Percentiles rank a stretch among this genome's conserved stretches.
phyloP scores from a whole-genome alignment of 2,113 vertebrate genomes.

The Pterocles gutturalis region DNA sequence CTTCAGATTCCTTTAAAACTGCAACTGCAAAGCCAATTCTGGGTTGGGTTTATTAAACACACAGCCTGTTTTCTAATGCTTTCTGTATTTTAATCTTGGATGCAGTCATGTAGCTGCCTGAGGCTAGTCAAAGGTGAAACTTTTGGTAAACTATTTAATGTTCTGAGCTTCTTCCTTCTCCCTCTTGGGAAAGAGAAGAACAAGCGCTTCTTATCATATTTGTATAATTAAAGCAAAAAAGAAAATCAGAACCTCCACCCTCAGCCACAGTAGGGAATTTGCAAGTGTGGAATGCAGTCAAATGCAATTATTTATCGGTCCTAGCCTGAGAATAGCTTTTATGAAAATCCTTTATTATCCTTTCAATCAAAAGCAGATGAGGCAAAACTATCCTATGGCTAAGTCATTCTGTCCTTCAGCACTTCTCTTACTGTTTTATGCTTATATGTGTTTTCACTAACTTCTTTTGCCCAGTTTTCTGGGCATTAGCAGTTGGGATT shows the following conservation, averaged over 20 bases:
- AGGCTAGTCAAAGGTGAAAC: conserved; percentile 13
- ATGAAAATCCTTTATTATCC: background rate
- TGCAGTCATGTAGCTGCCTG: background rate
- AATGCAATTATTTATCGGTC: conserved; percentile 2
- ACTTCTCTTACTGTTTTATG: background rate
- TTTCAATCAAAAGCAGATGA: background rate
- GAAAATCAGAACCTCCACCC: background rate
- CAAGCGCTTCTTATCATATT: background rate
- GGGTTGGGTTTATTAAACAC: background rate
- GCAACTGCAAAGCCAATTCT: background rate
- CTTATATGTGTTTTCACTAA: background rate
- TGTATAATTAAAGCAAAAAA: conserved; percentile 40
- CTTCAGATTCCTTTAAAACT: background rate
- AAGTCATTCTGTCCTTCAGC: background rate
- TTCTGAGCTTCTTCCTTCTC: background rate
- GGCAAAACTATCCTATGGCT: background rate
- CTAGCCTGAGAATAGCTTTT: background rate
- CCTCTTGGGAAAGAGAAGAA: background rate
- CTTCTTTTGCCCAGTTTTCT: background rate
- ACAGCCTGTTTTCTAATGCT: background rate
- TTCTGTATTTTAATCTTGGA: background rate
- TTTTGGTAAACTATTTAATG: background rate
- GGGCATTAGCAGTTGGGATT: background rate
- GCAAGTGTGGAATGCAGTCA: background rate
- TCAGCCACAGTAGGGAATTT: background rate